Percentiles rank a stretch among this genome's conserved stretches.
Conservation (phyloP, 2,797 vertebrate species). For the Remorina albescens region DNA sequence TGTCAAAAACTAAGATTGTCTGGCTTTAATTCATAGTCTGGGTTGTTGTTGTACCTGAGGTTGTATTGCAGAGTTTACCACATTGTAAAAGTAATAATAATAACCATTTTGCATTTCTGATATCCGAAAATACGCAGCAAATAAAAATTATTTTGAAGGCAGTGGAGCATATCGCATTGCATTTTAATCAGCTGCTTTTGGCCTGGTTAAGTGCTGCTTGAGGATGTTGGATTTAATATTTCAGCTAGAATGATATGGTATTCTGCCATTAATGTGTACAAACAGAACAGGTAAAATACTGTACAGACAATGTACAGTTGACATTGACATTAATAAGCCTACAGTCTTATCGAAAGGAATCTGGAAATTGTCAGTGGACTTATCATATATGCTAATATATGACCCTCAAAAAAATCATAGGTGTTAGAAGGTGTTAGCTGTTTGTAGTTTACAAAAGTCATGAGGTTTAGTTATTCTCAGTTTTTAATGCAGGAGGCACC, state of each 20-base stretch:
- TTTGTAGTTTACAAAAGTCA: no score
- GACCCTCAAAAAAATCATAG: no score
- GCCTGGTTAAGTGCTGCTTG: conserved; percentile 5
- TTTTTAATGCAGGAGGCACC: conserved; percentile 1
- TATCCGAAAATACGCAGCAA: background rate
- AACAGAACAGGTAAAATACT: conserved; percentile 3
- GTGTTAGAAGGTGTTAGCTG: no score
- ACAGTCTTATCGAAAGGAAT: background rate
- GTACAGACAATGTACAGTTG: background rate
- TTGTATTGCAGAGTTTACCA: conserved; percentile 6
- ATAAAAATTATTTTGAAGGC: background rate
- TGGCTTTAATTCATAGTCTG: background rate
- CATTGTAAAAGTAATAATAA: conserved; percentile 9
- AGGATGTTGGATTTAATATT: conserved; percentile 9
- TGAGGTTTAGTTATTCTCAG: no score
- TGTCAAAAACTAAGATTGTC: no score
- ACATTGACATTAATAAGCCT: no score
- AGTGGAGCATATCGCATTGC: conserved; percentile 7
- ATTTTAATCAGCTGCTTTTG: background rate
- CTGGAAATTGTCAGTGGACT: conserved; percentile 6
- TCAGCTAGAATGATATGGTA: conserved; percentile 19
- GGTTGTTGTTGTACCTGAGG: background rate
- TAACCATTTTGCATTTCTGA: conserved; percentile 4
- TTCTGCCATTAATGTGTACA: background rate
- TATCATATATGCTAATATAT: background rate